Conservation (phyloP, 2,888 invertebrate genomes). For the Blastobasis adustella region DNA sequence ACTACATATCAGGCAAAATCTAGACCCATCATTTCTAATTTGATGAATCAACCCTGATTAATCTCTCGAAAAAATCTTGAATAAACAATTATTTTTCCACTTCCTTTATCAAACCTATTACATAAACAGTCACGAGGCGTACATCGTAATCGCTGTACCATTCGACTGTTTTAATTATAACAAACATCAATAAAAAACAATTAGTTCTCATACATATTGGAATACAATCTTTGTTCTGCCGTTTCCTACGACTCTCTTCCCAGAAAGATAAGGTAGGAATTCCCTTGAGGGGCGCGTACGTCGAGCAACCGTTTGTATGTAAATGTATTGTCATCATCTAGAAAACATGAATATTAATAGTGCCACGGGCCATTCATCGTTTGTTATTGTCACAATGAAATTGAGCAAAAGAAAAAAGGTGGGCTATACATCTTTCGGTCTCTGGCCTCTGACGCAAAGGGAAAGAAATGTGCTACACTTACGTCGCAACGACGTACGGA, state of each 20-base stretch:
- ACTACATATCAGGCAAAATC: no score
- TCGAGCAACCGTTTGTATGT: slow-evolving; percentile 19
- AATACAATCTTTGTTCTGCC: slow-evolving; percentile 2
- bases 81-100: no score
- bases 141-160: no score
- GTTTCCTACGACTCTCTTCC: background rate
- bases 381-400: slow-evolving; percentile 16
- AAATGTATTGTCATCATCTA: slow-evolving; percentile 25
- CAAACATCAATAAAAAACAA: slow-evolving; percentile 11
- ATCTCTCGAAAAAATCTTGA: no score
- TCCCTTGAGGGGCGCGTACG: background rate
- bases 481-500: no score
- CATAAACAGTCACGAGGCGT: no score
- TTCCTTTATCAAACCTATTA: no score
- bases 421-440: background rate
- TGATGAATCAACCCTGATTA: no score
- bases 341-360: slow-evolving; percentile 25
- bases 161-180: slow-evolving; percentile 3
- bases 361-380: slow-evolving; percentile 23
- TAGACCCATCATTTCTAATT: no score
- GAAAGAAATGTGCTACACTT: no score
- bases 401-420: slow-evolving; percentile 8
- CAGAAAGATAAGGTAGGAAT: background rate
- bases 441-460: no score
- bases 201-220: slow-evolving; percentile 8